Evolutionary conservation across 2,797 vertebrate genomes (phyloP).

Genomic region (Chaunax sp.): DNA sequence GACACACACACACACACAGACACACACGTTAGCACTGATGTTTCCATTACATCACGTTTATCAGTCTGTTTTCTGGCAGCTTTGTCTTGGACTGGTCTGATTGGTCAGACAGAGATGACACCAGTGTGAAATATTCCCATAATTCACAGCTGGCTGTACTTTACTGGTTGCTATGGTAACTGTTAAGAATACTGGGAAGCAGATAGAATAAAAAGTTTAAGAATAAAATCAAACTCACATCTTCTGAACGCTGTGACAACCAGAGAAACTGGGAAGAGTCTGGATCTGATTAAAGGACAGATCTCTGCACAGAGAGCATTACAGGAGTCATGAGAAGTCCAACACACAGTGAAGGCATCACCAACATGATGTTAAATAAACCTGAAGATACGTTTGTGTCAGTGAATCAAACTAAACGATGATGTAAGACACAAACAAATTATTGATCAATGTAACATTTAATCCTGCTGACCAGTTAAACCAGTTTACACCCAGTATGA

Average conservation of each 20-base stretch:
- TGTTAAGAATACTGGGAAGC: not conserved
- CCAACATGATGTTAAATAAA: no score
- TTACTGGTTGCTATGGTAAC: slow-evolving; percentile 39
- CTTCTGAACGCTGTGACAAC: slow-evolving; percentile 90
- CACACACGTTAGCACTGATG: not conserved
- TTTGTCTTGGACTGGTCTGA: slow-evolving; percentile 21
- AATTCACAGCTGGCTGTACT: slow-evolving; percentile 55
- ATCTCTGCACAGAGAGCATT: slow-evolving; percentile 82
- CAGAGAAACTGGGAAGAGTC: slow-evolving; percentile 89
- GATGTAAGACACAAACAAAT: no score
- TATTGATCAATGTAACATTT: no score
- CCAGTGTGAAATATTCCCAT: slow-evolving; percentile 59
- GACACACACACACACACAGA: no score
- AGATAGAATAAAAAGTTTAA: no score
- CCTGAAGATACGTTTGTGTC: no score
- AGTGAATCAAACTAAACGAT: no score
- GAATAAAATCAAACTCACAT: slow-evolving; percentile 83
- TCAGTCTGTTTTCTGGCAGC: slow-evolving; percentile 21
- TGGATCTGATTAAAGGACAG: slow-evolving; percentile 91
- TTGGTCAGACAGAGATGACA: slow-evolving; percentile 26
- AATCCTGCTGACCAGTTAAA: no score
- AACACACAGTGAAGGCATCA: slow-evolving; percentile 33
- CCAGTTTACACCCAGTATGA: no score
- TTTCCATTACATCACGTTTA: slow-evolving; percentile 56
- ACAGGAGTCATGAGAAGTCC: slow-evolving; percentile 28